Conservation (phyloP, 2,797 vertebrate genomes). For the Synaphobranchus kaupii region DNA sequence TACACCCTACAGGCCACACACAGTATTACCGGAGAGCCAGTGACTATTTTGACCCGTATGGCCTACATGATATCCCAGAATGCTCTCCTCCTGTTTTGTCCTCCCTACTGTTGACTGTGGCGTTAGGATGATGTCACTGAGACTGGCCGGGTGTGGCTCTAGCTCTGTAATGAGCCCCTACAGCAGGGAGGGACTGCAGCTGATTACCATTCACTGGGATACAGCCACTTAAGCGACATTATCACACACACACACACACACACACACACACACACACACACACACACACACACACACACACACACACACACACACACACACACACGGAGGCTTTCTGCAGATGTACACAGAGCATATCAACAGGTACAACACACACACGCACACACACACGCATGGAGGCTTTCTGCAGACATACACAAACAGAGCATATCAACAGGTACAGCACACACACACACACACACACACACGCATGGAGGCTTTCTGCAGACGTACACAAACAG, state of each 20-base stretch:
- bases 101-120: not conserved
- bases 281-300: too few species aligned
- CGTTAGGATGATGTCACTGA: not conserved
- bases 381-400: not conserved
- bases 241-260: not conserved
- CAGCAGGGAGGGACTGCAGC: not conserved
- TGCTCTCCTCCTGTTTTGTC: not conserved
- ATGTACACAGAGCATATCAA: too few species aligned
- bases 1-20: too few species aligned
- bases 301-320: too few species aligned
- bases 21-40: too few species aligned
- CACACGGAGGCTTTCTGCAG: too few species aligned
- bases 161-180: not conserved
- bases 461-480: not conserved
- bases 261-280: too few species aligned
- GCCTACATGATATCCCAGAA: not conserved
- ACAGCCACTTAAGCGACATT: not conserved
- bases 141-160: not conserved
- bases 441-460: not conserved
- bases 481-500: not conserved
- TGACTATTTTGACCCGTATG: not conserved
- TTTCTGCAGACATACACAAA: not conserved
- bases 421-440: too few species aligned
- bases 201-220: not conserved
- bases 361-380: too few species aligned